Percentiles rank a stretch among this genome's conserved stretches.
phyloP scores from a whole-genome alignment of 2,797 vertebrate species.

The Molossus molossus region DNA sequence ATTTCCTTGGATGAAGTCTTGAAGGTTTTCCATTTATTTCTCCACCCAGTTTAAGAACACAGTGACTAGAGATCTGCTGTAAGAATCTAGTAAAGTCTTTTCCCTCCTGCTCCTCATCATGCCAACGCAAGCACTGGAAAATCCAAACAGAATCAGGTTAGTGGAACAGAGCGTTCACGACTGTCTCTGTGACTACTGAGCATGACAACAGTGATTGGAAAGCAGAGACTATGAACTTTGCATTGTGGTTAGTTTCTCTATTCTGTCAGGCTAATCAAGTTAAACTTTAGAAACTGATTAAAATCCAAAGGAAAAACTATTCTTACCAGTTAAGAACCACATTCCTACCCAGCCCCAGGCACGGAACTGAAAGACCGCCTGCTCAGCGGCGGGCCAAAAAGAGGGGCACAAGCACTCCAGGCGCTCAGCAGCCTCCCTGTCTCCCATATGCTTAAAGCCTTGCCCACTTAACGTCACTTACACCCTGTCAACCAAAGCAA shows the following conservation, averaged over 20 bases:
- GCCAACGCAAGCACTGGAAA: conserved; percentile 92
- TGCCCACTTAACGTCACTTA: not conserved
- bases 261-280: not conserved
- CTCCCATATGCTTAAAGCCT: not conserved
- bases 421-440: not conserved
- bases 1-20: conserved; percentile 85
- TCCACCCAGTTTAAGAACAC: conserved; percentile 80
- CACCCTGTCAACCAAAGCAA: not conserved
- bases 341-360: not conserved
- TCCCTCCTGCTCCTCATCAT: conserved; percentile 88
- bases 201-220: not conserved
- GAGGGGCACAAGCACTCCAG: not conserved
- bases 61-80: conserved; percentile 80
- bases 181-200: not conserved
- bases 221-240: not conserved
- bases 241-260: not conserved
- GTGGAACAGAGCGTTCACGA: conserved; percentile 73
- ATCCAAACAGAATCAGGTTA: conserved; percentile 84
- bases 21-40: conserved; percentile 81
- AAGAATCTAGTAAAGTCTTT: conserved; percentile 79
- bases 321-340: conserved; percentile 38
- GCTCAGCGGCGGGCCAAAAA: not conserved
- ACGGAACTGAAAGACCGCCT: not conserved
- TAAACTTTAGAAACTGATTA: conserved; percentile 58
- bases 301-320: conserved; percentile 34